Evolutionary conservation across 2,888 invertebrate genomes (phyloP), one percentile per base, ranked within the genome.

Genomic region (Eueremaeus valkanovi): DNA sequence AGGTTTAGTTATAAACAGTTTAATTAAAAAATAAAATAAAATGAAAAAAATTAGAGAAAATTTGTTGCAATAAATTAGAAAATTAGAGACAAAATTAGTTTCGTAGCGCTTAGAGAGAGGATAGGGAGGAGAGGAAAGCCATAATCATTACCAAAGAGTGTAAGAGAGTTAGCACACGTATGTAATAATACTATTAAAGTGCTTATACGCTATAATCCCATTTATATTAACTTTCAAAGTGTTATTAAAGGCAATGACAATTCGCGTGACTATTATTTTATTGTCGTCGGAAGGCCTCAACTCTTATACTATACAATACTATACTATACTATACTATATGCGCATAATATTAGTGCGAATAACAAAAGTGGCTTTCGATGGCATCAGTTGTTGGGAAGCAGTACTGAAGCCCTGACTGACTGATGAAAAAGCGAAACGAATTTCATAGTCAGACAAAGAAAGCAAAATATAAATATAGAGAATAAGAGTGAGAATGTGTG

Each of bases 211-310:
- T 66, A n/a, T 70, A 70, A 70, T 70, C 70, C 70, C 70, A 70
- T 70, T 70, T 70, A 70, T 70, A 70, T 70, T 70, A 70, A 45
- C 70, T 70, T 70, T 70, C 70, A 70, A 45, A 70, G 70, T 70
- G 70, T 70, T 70, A 70, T 70, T 45, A 70, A 70, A 70, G 27
- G 21, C 27, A 66, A 40, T 24, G 66, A 66, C 40, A 66, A 18
- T 21, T 55, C 5, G 51, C 16, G 21, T 55, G 24, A 70, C 45
- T 27, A 70, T 70, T 70, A 70, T 70, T 70, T 70, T 42, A 42
- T 42, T 70, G 70, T 31, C 36, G 36, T 16, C 63, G 58, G 18
- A 58, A 40, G 66, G 66, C 40, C 63, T 63, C 63, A 63, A 36
- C 63, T 63, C 63, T 63, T 61, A 61, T 61, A 16, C 33, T 18